These are phyloP conservation scores for Crocallis elinguaria DNA, from an alignment of 2,888 invertebrate species.

Conservation along the genomic window DNA sequence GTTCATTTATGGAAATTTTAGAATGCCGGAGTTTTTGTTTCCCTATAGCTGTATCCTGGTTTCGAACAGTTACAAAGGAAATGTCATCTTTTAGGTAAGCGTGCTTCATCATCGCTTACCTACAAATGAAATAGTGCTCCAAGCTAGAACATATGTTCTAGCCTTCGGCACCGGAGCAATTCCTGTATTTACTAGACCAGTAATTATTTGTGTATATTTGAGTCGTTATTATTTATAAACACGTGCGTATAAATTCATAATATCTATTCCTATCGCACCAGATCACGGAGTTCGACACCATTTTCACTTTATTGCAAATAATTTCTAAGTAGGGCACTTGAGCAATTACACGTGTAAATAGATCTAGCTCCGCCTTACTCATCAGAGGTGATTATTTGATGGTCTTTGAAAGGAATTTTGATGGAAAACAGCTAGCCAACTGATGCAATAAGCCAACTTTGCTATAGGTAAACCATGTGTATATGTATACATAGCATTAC, in stretches of 20 bases:
- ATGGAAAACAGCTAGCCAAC: neutral
- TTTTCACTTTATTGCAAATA: constrained; percentile 51
- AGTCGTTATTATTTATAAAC: constrained; percentile 14
- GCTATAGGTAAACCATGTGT: too few species aligned
- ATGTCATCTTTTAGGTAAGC: too few species aligned
- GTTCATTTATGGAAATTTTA: too few species aligned
- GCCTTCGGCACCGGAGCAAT: neutral
- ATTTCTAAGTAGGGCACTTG: constrained; percentile 39
- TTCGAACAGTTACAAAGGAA: too few species aligned
- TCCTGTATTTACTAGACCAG: neutral
- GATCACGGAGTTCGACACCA: constrained; percentile 42
- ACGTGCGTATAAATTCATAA: constrained; percentile 25
- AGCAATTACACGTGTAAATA: constrained; percentile 31
- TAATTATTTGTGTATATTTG: constrained; percentile 5
- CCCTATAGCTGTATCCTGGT: too few species aligned
- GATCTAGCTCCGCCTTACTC: constrained; percentile 5
- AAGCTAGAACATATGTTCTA: neutral
- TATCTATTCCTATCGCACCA: constrained; percentile 39
- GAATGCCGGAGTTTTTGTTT: too few species aligned
- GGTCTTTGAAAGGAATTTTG: constrained; percentile 12
- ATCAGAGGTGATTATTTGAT: constrained; percentile 11
- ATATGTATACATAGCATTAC: too few species aligned
- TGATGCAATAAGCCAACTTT: neutral
- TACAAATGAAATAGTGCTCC: too few species aligned
- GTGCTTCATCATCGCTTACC: too few species aligned